A percentile compares a stretch with the other conserved stretches of the same genome.
phyloP scores from a whole-genome alignment of 2,888 invertebrate species.

The Hoplodrina blanda region DNA sequence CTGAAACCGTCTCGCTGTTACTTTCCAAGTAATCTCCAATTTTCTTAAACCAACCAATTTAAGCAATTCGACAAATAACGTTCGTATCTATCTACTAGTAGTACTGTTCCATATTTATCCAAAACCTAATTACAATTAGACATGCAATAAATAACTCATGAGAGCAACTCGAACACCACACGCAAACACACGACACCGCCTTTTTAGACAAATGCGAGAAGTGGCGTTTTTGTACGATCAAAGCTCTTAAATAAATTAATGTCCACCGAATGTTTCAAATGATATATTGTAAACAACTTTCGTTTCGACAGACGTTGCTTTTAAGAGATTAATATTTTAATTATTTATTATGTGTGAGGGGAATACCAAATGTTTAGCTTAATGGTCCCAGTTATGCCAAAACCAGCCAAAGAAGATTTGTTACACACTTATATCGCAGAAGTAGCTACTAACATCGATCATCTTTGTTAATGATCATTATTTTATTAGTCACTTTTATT shows the following conservation, averaged over 20 bases:
- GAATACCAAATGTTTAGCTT: slow-evolving; percentile 6
- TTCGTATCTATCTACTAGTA: slow-evolving; percentile 13
- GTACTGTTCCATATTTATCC: slow-evolving; percentile 34
- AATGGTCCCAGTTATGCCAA: background rate
- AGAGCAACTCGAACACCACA: slow-evolving; percentile 32
- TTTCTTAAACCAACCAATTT: slow-evolving; percentile 20
- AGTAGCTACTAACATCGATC: background rate
- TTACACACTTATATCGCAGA: background rate
- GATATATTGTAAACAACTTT: slow-evolving; percentile 44
- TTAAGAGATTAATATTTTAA: background rate
- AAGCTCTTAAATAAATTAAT: slow-evolving; percentile 28
- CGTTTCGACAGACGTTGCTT: slow-evolving; percentile 22
- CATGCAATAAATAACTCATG: slow-evolving; percentile 57
- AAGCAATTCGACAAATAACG: slow-evolving; percentile 21
- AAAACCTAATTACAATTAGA: slow-evolving; percentile 40
- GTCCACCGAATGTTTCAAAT: slow-evolving; percentile 15
- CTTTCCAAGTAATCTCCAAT: slow-evolving; percentile 44
- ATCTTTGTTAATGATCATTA: slow-evolving; percentile 31
- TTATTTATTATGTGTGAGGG: background rate
- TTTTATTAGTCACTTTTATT: slow-evolving; percentile 34
- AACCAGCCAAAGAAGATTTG: background rate
- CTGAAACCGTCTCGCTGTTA: slow-evolving; percentile 34
- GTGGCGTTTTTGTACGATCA: slow-evolving; percentile 45
- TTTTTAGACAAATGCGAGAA: slow-evolving; percentile 49
- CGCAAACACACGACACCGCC: slow-evolving; percentile 31